Evolutionary conservation across 2,888 invertebrate species (phyloP).

Genomic region (Diplazon laetatorius): DNA sequence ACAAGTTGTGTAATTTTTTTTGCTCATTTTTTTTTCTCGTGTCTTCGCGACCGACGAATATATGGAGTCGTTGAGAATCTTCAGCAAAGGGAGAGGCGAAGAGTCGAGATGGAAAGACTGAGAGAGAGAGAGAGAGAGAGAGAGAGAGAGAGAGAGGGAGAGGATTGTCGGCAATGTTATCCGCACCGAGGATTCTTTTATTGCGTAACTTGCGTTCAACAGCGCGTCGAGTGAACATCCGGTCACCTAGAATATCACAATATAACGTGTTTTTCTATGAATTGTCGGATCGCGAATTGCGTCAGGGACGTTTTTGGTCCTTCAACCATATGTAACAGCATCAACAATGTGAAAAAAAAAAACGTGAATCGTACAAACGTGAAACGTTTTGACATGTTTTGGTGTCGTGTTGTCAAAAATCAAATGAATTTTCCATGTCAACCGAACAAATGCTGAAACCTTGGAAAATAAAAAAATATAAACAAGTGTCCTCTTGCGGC

Average conservation of each 20-base stretch:
- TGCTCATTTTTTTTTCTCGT: not conserved
- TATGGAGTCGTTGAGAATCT: not conserved
- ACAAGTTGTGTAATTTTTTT: not conserved
- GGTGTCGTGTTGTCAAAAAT: too few relatives aligned
- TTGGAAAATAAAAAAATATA: too few relatives aligned
- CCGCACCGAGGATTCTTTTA: conserved; percentile 2
- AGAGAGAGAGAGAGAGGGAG: conserved; percentile 5
- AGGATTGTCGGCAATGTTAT: not conserved
- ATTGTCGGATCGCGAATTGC: conserved; percentile 37
- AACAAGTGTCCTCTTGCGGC: too few relatives aligned
- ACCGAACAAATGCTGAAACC: too few relatives aligned
- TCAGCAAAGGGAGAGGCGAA: too few relatives aligned
- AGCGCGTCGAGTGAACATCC: conserved; percentile 52
- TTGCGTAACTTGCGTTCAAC: conserved; percentile 36
- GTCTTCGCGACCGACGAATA: not conserved
- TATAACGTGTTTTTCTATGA: conserved; percentile 56
- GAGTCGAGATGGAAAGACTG: too few relatives aligned
- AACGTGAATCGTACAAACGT: too few relatives aligned
- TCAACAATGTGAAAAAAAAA: too few relatives aligned
- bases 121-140: not conserved
- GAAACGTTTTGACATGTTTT: too few relatives aligned
- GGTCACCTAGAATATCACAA: conserved; percentile 33
- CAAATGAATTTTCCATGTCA: too few relatives aligned
- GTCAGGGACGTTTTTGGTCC: not conserved
- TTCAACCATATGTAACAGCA: not conserved